Conservation (phyloP, 2,797 vertebrate genomes). For the Tokudaia tokunoshimensis region DNA sequence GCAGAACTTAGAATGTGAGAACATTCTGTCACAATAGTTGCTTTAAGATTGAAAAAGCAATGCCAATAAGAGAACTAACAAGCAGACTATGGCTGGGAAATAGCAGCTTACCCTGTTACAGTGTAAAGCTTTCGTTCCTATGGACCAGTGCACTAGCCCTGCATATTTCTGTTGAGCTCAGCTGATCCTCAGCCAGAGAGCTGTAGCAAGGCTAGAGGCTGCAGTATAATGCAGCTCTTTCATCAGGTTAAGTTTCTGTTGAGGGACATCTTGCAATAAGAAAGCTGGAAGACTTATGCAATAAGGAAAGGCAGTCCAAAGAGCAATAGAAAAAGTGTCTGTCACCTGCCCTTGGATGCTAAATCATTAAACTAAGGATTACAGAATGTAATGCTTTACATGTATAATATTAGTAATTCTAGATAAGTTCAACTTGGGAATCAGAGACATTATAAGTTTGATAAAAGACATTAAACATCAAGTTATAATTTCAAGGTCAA, state of each 20-base stretch:
- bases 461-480: constrained; percentile 64
- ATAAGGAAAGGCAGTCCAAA: constrained; percentile 64
- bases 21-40: constrained; percentile 56
- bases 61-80: constrained; percentile 64
- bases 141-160: constrained; percentile 51
- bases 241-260: constrained; percentile 79
- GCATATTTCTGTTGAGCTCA: constrained; percentile 77
- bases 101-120: constrained; percentile 75
- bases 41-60: constrained; percentile 52
- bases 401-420: constrained; percentile 46
- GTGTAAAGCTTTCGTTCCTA: constrained; percentile 72
- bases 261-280: constrained; percentile 81
- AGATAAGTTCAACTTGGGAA: constrained; percentile 15
- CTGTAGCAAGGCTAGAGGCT: constrained; percentile 84
- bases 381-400: constrained; percentile 45
- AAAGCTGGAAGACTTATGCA: constrained; percentile 78
- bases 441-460: constrained; percentile 44
- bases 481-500: constrained; percentile 85
- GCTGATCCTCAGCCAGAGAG: constrained; percentile 76
- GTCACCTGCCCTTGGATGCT: constrained; percentile 40
- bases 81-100: constrained; percentile 11
- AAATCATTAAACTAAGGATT: constrained; percentile 62
- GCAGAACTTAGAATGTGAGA: constrained; percentile 9
- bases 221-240: constrained; percentile 90
- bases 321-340: constrained; percentile 16